Conservation (phyloP, 2,888 invertebrate species). For the Drosophila anomalata region DNA sequence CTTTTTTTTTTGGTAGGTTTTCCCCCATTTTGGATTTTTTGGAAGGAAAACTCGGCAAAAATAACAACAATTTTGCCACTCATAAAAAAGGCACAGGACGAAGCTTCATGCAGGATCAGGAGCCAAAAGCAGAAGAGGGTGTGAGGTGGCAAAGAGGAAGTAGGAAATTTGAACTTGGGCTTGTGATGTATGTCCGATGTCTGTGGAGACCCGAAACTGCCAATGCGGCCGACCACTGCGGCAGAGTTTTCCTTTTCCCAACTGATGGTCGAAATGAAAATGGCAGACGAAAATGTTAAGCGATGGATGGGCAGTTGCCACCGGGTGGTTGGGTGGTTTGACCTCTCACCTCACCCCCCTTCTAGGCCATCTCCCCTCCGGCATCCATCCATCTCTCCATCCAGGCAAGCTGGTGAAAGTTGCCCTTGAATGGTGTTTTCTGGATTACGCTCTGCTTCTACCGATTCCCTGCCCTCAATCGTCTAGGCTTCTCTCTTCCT, state of each 20-base stretch:
- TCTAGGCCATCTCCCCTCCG: not conserved
- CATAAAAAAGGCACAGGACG: constrained; percentile 63
- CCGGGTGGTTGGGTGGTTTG: constrained; percentile 37
- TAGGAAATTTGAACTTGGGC: constrained; percentile 79
- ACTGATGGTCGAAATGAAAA: constrained; percentile 63
- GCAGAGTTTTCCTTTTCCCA: constrained; percentile 46
- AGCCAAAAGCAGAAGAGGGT: not conserved
- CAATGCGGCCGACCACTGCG: constrained; percentile 72
- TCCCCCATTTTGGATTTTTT: constrained; percentile 22
- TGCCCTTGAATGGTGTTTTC: constrained; percentile 78
- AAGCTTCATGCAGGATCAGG: not conserved
- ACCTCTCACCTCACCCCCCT: constrained; percentile 15
- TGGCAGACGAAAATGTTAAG: constrained; percentile 60
- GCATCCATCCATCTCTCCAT: constrained; percentile 1
- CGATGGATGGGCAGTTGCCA: constrained; percentile 47
- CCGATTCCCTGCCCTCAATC: constrained; percentile 6
- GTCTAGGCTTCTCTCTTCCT: constrained; percentile 27
- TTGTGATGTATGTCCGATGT: constrained; percentile 72
- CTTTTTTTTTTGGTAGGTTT: constrained; percentile 15
- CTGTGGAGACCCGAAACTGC: constrained; percentile 58
- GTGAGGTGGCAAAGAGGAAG: constrained; percentile 25
- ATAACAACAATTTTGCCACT: constrained; percentile 76
- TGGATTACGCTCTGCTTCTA: constrained; percentile 57
- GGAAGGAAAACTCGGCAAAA: constrained; percentile 48
- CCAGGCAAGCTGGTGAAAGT: constrained; percentile 73